Evolutionary conservation across 2,797 vertebrate species (phyloP), one percentile per base, ranked within the genome.

Genomic region (Neoniphon sammara): DNA sequence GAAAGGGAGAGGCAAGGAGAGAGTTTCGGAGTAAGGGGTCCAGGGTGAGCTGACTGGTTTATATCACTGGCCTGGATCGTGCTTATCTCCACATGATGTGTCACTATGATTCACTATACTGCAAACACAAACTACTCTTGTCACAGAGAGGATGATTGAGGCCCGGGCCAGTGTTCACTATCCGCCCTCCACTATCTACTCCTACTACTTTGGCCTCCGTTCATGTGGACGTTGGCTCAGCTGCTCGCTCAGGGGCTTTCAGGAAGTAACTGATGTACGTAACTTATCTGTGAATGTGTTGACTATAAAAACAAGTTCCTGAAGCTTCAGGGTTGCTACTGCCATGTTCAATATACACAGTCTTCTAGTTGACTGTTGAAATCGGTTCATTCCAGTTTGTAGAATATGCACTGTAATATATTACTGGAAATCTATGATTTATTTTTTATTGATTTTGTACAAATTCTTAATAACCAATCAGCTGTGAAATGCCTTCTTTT

Each of bases 251-350:
- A 72, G 73, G 60, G 64, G 72, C 80, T 71, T 71, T 79, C 57
- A 23, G 75, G 73, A 85, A 88, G 78, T 66, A 27, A 27, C 25
- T 27, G 25, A 27, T 27, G 25, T 67, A 66, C 84, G 87, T 83
- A 80, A 87, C 85, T 87, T 82, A 86, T 77, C 78, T 68, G 52
- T 57, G 60, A 85, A 81, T 73, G 69, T 86, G 75, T 87, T 86
- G 85, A 83, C 61, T 77, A 76, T 84, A 79, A 85, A 85, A 85
- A 85, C 67, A 87, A 66, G 59, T 74, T 75, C n/a, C 70, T 62
- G 82, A 65, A 60, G 74, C 78, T 75, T 70, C 30, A 30, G 6
- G 36, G 64, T 56, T 62, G 50, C 78, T 57, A 79, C 50, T 83
- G 77, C 50, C 58, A 31, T 65, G 68, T 60, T 74, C 18, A 53